These are phyloP conservation scores for Agonopterix subpropinquella DNA, from an alignment of 2,888 invertebrate genomes.

Conservation along the genomic window DNA sequence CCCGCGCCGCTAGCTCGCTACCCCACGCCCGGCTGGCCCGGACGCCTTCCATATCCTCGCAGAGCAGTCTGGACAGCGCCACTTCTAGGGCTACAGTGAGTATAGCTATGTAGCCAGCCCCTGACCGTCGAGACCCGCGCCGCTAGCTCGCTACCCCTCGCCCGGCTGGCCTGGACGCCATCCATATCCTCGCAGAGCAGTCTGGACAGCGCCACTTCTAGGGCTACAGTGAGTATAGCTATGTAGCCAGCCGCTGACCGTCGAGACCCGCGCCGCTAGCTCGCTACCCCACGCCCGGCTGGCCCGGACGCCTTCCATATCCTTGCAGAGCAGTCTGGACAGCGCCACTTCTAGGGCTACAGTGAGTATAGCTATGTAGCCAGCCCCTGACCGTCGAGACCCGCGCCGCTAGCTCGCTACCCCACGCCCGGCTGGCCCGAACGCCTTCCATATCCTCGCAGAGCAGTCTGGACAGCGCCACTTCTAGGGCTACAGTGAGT, in stretches of 20 bases:
- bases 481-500: too few relatives aligned
- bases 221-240: slow-evolving; percentile 60
- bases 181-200: slow-evolving; percentile 88
- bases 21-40: slow-evolving; percentile 85
- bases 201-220: slow-evolving; percentile 77
- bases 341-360: slow-evolving; percentile 80
- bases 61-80: slow-evolving; percentile 87
- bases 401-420: too few relatives aligned
- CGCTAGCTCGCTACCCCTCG: slow-evolving; percentile 80
- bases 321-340: slow-evolving; percentile 90
- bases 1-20: slow-evolving; percentile 72
- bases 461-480: too few relatives aligned
- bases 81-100: slow-evolving; percentile 76
- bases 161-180: slow-evolving; percentile 83
- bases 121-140: slow-evolving; percentile 71
- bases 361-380: too few relatives aligned
- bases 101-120: slow-evolving; percentile 53
- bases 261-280: slow-evolving; percentile 70
- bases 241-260: slow-evolving; percentile 67
- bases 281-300: slow-evolving; percentile 84
- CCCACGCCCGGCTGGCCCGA: too few relatives aligned
- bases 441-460: too few relatives aligned
- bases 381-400: too few relatives aligned
- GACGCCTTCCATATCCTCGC: slow-evolving; percentile 88
- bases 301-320: slow-evolving; percentile 86